Percentiles rank a stretch among this genome's conserved stretches.
These are phyloP conservation scores for Castor canadensis DNA, from an alignment of 2,113 vertebrate species.

Conservation along the genomic window DNA sequence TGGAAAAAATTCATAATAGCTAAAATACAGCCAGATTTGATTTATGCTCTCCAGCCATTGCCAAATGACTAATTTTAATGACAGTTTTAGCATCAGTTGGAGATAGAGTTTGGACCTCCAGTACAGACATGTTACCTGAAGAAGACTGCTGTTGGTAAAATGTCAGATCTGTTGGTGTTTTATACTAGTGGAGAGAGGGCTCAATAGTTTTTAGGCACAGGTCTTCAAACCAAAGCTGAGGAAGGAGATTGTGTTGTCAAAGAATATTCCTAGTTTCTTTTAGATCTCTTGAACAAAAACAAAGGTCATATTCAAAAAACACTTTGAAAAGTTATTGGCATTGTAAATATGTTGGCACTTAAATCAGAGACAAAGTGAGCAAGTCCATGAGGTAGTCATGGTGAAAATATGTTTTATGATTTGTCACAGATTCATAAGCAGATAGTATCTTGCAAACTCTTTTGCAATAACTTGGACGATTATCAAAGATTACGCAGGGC, in stretches of 20 bases:
- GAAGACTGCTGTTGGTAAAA: not conserved
- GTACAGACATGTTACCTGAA: not conserved
- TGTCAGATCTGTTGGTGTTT: not conserved
- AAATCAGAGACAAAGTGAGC: constrained; percentile 50
- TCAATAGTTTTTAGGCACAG: not conserved
- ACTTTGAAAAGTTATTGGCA: not conserved
- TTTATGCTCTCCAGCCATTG: not conserved
- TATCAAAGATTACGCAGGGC: constrained; percentile 69
- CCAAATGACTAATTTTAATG: not conserved
- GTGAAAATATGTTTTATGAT: constrained; percentile 73
- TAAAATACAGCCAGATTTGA: not conserved
- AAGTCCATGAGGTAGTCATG: constrained; percentile 55
- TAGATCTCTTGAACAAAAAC: not conserved
- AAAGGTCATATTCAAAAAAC: not conserved
- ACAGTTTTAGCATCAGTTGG: not conserved
- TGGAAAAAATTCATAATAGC: not conserved
- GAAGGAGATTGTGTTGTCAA: not conserved
- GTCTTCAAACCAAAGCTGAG: not conserved
- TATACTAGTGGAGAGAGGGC: not conserved
- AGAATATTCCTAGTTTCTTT: not conserved
- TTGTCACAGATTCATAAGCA: constrained; percentile 76
- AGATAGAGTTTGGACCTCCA: not conserved
- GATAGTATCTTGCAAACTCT: constrained; percentile 65
- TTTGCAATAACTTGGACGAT: constrained; percentile 72
- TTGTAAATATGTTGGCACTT: constrained; percentile 31